Conservation (phyloP, 2,113 vertebrate species). For the Paramormyrops kingsleyae region DNA sequence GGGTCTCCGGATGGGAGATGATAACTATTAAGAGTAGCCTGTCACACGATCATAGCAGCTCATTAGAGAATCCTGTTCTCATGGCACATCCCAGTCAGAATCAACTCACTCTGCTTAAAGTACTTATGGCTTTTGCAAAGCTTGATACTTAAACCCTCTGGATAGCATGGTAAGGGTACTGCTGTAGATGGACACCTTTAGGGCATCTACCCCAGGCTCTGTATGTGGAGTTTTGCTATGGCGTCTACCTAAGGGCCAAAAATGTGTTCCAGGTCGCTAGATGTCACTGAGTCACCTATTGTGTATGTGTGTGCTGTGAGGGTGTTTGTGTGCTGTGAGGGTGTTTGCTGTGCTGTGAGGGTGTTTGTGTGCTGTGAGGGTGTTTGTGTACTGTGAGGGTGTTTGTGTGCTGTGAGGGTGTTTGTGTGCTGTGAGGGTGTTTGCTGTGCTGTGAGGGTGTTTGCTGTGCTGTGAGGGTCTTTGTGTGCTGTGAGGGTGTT, state of each 20-base stretch:
- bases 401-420: background rate
- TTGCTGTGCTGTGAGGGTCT: background rate
- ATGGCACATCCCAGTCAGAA: background rate
- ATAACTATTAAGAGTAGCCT: background rate
- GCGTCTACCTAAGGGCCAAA: background rate
- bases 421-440: too few relatives aligned
- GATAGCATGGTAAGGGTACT: background rate
- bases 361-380: background rate
- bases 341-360: background rate
- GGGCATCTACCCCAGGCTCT: background rate
- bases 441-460: background rate
- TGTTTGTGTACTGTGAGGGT: too few relatives aligned
- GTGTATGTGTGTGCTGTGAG: background rate
- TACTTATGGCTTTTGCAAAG: background rate
- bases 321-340: too few relatives aligned
- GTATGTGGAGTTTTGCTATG: background rate
- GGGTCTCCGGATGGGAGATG: background rate
- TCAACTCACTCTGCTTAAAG: background rate
- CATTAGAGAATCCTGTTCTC: background rate
- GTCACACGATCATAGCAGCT: background rate
- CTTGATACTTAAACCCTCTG: background rate
- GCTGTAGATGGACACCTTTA: background rate
- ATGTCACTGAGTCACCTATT: background rate
- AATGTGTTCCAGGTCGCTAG: background rate
- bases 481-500: too few relatives aligned